Evolutionary conservation across 2,888 invertebrate species (phyloP).

Genomic region (Spialia ferax): DNA sequence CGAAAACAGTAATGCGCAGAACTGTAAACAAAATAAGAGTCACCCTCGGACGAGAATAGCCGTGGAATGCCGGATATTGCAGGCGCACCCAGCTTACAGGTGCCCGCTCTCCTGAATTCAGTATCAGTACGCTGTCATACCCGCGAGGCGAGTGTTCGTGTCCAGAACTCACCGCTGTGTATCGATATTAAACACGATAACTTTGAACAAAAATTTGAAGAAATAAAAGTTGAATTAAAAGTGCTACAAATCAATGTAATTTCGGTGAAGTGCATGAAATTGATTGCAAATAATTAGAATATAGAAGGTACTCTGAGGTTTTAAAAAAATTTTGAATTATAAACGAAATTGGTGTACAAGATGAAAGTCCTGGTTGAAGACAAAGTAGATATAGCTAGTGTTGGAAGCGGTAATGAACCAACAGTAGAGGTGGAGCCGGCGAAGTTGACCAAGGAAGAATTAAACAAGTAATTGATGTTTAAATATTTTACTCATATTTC

Average conservation of each 20-base stretch:
- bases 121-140: constrained; percentile 51
- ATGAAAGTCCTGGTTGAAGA: constrained; percentile 80
- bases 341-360: constrained; percentile 42
- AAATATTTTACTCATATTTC: too few relatives aligned
- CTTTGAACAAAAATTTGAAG: background rate
- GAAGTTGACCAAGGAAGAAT: constrained; percentile 73
- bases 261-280: constrained; percentile 34
- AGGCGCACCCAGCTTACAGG: constrained; percentile 53
- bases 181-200: constrained; percentile 68
- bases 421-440: constrained; percentile 63
- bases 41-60: constrained; percentile 72
- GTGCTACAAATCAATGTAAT: constrained; percentile 14
- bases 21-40: constrained; percentile 78
- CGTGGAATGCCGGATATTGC: constrained; percentile 84
- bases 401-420: constrained; percentile 71
- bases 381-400: constrained; percentile 70
- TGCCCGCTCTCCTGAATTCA: constrained; percentile 34
- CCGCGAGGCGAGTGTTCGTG: constrained; percentile 48
- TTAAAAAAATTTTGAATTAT: constrained; percentile 11
- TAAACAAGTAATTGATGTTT: constrained; percentile 67
- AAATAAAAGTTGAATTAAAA: constrained; percentile 35
- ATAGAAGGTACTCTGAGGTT: constrained; percentile 24
- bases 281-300: constrained; percentile 24
- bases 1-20: constrained; percentile 46
- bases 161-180: constrained; percentile 47